Conservation (phyloP, 2,888 invertebrate species). For the Trichogramma evanescens region DNA sequence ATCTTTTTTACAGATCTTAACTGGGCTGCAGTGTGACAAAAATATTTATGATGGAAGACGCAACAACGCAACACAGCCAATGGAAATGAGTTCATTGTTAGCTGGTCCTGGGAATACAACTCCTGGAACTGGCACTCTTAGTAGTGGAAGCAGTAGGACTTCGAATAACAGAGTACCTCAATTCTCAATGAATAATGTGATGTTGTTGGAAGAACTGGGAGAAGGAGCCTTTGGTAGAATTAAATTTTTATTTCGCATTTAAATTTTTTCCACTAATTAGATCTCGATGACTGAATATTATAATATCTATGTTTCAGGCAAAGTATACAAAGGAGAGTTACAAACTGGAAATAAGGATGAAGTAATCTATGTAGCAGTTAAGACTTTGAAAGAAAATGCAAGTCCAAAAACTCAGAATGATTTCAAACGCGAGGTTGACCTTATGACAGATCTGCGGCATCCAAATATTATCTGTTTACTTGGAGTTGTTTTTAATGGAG, state of each 20-base stretch:
- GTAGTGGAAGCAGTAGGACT: constrained; percentile 47
- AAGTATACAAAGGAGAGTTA: constrained; percentile 92
- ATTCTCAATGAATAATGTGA: constrained; percentile 76
- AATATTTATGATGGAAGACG: constrained; percentile 74
- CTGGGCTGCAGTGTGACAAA: constrained; percentile 53
- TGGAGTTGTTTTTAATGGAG: constrained; percentile 82
- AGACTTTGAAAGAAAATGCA: constrained; percentile 89
- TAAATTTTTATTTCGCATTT: not conserved
- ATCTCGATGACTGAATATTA: not conserved
- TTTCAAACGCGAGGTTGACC: constrained; percentile 87
- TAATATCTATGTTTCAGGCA: constrained; percentile 50
- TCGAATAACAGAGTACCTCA: constrained; percentile 68
- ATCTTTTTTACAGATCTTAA: constrained; percentile 34
- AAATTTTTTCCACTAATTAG: not conserved
- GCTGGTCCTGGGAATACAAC: constrained; percentile 52
- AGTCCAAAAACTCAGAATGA: constrained; percentile 85
- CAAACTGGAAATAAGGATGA: constrained; percentile 57
- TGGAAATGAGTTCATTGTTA: constrained; percentile 78
- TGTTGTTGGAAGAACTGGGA: constrained; percentile 84
- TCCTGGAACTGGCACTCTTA: constrained; percentile 50
- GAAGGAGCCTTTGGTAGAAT: constrained; percentile 87
- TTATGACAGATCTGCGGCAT: constrained; percentile 90
- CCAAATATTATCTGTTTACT: constrained; percentile 93
- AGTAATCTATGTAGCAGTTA: constrained; percentile 80
- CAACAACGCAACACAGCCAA: constrained; percentile 61